Evolutionary conservation across 2,888 invertebrate species (phyloP).

Genomic region (Drosophila cyrtoloma): DNA sequence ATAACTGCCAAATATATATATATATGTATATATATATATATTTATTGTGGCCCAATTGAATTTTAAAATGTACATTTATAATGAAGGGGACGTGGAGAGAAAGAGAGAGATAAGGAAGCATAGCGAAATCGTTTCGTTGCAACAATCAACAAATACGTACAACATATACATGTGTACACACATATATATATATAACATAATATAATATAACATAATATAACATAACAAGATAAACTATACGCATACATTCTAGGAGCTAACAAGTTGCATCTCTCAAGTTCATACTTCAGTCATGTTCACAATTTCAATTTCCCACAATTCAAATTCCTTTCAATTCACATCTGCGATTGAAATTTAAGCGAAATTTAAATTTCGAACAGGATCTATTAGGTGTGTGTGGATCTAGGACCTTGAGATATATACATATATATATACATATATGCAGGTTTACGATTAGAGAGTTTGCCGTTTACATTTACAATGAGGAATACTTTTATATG

Average conservation of each 20-base stretch:
- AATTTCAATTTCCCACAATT: conserved; percentile 18
- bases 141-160: conserved; percentile 26
- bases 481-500: conserved; percentile 52
- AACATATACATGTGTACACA: conserved; percentile 5
- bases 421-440: neutral
- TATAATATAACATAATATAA: conserved; percentile 9
- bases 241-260: conserved; percentile 43
- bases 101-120: neutral
- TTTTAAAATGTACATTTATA: neutral
- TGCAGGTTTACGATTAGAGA: conserved; percentile 12
- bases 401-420: conserved; percentile 29
- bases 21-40: neutral
- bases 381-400: neutral
- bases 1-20: conserved; percentile 10
- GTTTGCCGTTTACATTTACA: conserved; percentile 33
- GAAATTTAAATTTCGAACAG: conserved; percentile 6
- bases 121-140: conserved; percentile 2
- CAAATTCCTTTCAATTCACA: neutral
- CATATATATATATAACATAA: conserved; percentile 13
- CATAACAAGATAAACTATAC: conserved; percentile 29
- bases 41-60: neutral
- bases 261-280: conserved; percentile 21
- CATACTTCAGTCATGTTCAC: conserved; percentile 31
- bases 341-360: neutral
- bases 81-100: neutral